Base-by-base conservation (phyloP, 2,888 invertebrate species). In the Arrhopalites spinosus region DNA sequence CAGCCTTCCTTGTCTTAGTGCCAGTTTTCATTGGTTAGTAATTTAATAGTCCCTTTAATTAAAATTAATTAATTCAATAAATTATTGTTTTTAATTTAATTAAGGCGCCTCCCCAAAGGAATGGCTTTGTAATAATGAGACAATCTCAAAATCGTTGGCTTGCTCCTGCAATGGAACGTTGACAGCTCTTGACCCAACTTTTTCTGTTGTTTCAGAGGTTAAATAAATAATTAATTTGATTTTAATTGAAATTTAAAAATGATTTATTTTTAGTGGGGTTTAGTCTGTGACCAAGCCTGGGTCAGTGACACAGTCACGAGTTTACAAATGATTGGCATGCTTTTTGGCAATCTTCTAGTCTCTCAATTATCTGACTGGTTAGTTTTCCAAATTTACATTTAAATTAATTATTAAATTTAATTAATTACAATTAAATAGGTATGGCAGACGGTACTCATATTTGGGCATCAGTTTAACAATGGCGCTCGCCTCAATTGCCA, bases 251-350 rank as follows among this genome's bases (percentile, higher is more conserved):
- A 29, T 29, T 15, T 29, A 23, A 47, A 56, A n/a, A n/a, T n/a
- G n/a, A n/a, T n/a, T n/a, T 50, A 20, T 56, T 25, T 13, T 56
- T 29, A 81, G 79, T 81, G 81, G 81, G 66, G 73, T 2, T 64
- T 81, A 2, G 56, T 78, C 20, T 79, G 81, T 56, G 75, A 70
- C 0, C 69, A 30, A 20, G 45, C 75, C 15, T 81, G 81, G 81
- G 78, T 79, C 1, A 47, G 77, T 0, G 81, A 79, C 59, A 75
- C 77, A 20, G 66, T 79, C 0, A 78, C 78, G 13, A 81, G 77
- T 59, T 61, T 79, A 5, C 81, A 79, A 78, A 79, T 81, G 79
- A 50, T 67, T 23, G 79, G 78, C 1, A 78, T 79, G 78, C 61
- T 79, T 1, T n/a, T 75, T 11, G 79, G 79, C 1, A 76, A 75